Evolutionary conservation across 2,888 invertebrate species (phyloP).

Genomic region (Aquatica leii): DNA sequence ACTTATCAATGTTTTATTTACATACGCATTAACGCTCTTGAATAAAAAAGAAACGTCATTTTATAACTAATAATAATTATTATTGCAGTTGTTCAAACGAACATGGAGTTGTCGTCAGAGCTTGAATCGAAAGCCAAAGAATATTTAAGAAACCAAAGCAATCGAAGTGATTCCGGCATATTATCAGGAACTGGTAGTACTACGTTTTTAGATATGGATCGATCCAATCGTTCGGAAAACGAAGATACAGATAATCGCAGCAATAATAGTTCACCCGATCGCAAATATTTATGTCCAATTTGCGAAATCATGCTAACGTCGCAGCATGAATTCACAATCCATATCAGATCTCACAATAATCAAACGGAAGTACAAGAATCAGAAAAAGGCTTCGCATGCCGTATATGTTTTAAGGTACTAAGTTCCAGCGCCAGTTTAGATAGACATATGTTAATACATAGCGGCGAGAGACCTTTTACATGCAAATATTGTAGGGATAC

Average conservation of each 20-base stretch:
- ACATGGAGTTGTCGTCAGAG: slow-evolving; percentile 52
- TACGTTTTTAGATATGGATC: slow-evolving; percentile 36
- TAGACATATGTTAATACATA: slow-evolving; percentile 81
- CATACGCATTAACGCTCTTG: no score
- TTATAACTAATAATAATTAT: neutral
- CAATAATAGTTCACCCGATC: slow-evolving; percentile 63
- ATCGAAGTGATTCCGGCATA: slow-evolving; percentile 56
- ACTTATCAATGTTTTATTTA: no score
- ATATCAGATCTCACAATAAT: slow-evolving; percentile 73
- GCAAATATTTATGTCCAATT: slow-evolving; percentile 69
- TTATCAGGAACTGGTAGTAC: slow-evolving; percentile 53
- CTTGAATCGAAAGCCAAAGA: slow-evolving; percentile 38
- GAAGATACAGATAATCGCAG: slow-evolving; percentile 68
- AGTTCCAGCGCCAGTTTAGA: slow-evolving; percentile 82
- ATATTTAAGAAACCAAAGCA: slow-evolving; percentile 46
- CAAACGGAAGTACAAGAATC: slow-evolving; percentile 59
- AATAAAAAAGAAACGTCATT: no score
- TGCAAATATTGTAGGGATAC: slow-evolving; percentile 81
- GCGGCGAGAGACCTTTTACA: slow-evolving; percentile 81
- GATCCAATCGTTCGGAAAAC: slow-evolving; percentile 45
- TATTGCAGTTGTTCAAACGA: slow-evolving; percentile 53
- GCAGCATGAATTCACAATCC: slow-evolving; percentile 74
- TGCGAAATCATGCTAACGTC: slow-evolving; percentile 69
- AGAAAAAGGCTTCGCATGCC: slow-evolving; percentile 67
- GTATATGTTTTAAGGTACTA: slow-evolving; percentile 74